Evolutionary conservation across 2,113 vertebrate genomes (phyloP).

Genomic region (Cyanoliseus patagonus): DNA sequence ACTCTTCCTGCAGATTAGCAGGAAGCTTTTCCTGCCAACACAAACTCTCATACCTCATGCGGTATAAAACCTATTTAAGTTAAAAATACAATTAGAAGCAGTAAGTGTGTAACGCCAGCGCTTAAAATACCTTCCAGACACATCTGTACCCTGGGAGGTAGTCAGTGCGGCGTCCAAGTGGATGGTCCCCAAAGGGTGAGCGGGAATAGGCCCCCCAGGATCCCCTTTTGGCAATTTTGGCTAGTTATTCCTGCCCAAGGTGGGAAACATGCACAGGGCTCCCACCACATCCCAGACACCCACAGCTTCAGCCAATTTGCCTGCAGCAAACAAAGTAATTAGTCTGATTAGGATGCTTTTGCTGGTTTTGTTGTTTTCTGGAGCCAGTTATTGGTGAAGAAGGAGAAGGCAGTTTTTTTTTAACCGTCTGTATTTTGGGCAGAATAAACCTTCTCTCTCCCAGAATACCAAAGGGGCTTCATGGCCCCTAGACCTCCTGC

Average conservation of each 20-base stretch:
- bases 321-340: not conserved
- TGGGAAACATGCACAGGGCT: fast-evolving
- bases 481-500: not conserved
- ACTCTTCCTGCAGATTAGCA: not conserved
- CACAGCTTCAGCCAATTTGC: not conserved
- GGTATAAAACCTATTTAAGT: slow-evolving; percentile 13
- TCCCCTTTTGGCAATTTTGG: not conserved
- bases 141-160: not conserved
- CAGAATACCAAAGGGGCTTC: not conserved
- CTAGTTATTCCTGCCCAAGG: not conserved
- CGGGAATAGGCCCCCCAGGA: not conserved
- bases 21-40: not conserved
- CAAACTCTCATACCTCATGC: slow-evolving; percentile 4
- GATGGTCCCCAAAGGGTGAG: not conserved
- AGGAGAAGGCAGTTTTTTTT: not conserved
- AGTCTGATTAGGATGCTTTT: not conserved
- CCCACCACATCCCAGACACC: not conserved
- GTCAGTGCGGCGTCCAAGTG: not conserved
- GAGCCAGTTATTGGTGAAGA: not conserved
- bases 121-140: not conserved
- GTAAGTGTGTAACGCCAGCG: not conserved
- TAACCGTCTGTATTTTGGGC: not conserved
- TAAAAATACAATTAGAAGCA: slow-evolving; percentile 20
- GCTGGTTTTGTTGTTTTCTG: not conserved
- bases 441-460: not conserved